Evolutionary conservation across 2,888 invertebrate species (phyloP), one percentile per base, ranked within the genome.

Genomic region (Listrodromus nycthemerus): DNA sequence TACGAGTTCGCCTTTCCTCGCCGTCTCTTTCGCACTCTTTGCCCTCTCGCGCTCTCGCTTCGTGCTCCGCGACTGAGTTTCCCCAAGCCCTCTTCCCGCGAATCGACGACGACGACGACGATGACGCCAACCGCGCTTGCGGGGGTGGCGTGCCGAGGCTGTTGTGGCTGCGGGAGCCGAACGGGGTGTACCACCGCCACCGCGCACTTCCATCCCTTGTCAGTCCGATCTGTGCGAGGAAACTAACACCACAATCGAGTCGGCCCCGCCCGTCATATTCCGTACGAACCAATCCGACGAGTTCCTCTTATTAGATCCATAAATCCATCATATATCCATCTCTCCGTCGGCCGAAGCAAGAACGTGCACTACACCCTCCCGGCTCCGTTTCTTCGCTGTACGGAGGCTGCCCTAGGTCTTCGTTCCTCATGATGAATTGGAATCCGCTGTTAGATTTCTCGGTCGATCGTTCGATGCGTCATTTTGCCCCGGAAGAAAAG

Each of bases 291-390:
- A 94, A 94, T 94, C 91, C 92, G 90, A 89, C 89, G 88, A 87
- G 89, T 86, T 88, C 92, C 90, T 93, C 93, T 93, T 94, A 94
- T 96, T 96, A 96, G 96, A 96, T 96, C 96, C 96, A 96, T 96
- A 96, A 96, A 96, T 96, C 95, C 95, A 95, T 96, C 95, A 96
- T 95, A 96, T 95, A 95, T 95, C 95, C 94, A 89, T 89, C 89
- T 89, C 88, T 88, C 83, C 85, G 80, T 77, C 67, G 48, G 65
- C 52, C 3, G 21, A 66, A 13, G 55, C 50, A 65, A 45, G 41
- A 55, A 21, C 45, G 16, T 41, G 52, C 75, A 21, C 21, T 4
- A 66, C 65, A 50, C 19, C 67, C 80, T 71, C 71, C 63, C 75
- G 71, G 69, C 78, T 75, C 71, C 33, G 19, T 10, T 37, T 10